A percentile compares a stretch with the other conserved stretches of the same genome.
Conservation (phyloP, 53 echinoderm and acorn worm species). For the Apostichopus leukothele region DNA sequence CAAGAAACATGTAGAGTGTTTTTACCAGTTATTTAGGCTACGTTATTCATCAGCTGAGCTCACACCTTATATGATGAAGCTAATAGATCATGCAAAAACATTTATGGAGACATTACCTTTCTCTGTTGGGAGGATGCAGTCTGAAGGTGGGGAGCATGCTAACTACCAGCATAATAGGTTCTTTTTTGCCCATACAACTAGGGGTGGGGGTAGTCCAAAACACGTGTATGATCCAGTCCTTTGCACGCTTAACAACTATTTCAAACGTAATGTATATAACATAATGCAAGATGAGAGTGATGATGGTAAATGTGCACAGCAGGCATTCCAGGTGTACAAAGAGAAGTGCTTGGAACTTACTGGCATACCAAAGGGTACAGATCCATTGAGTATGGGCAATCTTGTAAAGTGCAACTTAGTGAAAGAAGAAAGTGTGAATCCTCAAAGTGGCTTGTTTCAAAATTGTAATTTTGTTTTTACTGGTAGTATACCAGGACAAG, state of each 20-base stretch:
- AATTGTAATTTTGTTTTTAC: slow-evolving; percentile 11
- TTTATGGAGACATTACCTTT: slow-evolving; percentile 55
- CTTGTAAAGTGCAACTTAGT: not conserved
- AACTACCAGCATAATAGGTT: slow-evolving; percentile 63
- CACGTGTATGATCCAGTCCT: slow-evolving; percentile 54
- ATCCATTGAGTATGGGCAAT: slow-evolving; percentile 10
- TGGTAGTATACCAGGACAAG: slow-evolving; percentile 2
- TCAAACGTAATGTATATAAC: not conserved
- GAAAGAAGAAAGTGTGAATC: not conserved
- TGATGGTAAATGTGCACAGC: not conserved
- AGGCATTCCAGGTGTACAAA: slow-evolving; percentile 13
- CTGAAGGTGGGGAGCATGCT: slow-evolving; percentile 74
- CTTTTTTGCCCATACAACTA: slow-evolving; percentile 65
- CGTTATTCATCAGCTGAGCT: slow-evolving; percentile 49
- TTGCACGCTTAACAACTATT: slow-evolving; percentile 16
- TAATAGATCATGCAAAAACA: slow-evolving; percentile 58
- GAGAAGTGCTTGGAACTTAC: not conserved
- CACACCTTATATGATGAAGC: slow-evolving; percentile 77
- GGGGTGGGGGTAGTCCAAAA: slow-evolving; percentile 58
- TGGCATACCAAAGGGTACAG: not conserved
- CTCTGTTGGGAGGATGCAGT: slow-evolving; percentile 56
- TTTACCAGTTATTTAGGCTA: slow-evolving; percentile 64
- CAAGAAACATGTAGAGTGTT: slow-evolving; percentile 55
- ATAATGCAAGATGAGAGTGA: slow-evolving; percentile 24
- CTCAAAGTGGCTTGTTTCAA: not conserved